phyloP scores from a whole-genome alignment of 1,140 invertebrate species.

The Aphaenogaster ashmeadi region DNA sequence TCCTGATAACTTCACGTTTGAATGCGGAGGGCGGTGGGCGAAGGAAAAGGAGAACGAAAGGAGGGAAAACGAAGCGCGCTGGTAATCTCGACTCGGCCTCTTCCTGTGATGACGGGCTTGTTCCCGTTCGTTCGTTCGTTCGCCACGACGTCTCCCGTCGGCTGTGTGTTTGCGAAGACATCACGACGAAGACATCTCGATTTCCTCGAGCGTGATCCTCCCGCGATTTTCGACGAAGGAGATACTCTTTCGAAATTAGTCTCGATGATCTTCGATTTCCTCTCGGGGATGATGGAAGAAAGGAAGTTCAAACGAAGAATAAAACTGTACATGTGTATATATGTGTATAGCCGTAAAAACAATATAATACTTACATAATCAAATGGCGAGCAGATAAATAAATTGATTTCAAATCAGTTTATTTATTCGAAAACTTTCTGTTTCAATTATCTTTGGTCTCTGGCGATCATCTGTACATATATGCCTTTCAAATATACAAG shows the following conservation, averaged over 20 bases:
- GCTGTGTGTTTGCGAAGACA: slow-evolving; percentile 39
- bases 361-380: background rate
- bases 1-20: slow-evolving; percentile 82
- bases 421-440: background rate
- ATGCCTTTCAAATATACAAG: background rate
- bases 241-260: slow-evolving; percentile 55
- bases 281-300: background rate
- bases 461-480: background rate
- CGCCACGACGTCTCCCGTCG: background rate
- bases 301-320: background rate
- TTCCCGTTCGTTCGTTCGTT: slow-evolving; percentile 24
- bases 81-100: slow-evolving; percentile 57
- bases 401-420: slow-evolving; percentile 15
- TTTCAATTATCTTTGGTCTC: background rate
- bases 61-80: slow-evolving; percentile 61
- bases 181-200: slow-evolving; percentile 49
- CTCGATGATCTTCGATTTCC: slow-evolving; percentile 51
- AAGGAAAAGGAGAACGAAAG: background rate
- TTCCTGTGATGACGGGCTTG: slow-evolving; percentile 49
- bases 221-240: slow-evolving; percentile 27
- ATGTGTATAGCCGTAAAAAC: background rate
- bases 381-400: background rate
- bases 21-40: slow-evolving; percentile 69
- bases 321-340: background rate
- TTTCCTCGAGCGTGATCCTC: slow-evolving; percentile 40